Evolutionary conservation across 2,113 vertebrate species (phyloP).

Genomic region (Herpetotheres cachinnans): DNA sequence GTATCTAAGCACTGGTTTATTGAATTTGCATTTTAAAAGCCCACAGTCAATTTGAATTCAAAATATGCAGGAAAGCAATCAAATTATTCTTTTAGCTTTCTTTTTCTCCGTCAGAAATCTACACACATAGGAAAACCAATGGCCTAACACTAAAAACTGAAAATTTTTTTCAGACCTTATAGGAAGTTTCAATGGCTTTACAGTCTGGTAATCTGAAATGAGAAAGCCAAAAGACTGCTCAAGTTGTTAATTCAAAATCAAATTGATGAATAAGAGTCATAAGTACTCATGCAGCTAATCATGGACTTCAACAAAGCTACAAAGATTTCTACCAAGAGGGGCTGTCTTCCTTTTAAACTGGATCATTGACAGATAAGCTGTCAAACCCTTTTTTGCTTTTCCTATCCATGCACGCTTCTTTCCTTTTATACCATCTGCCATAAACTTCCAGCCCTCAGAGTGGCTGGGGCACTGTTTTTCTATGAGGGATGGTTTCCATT

Average conservation of each 20-base stretch:
- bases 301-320: not conserved
- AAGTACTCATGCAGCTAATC: not conserved
- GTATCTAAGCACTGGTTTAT: not conserved
- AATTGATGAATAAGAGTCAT: not conserved
- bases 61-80: not conserved
- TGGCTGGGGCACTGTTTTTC: not conserved
- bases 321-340: not conserved
- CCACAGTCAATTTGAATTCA: not conserved
- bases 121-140: not conserved
- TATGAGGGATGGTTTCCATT: not conserved
- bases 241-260: not conserved
- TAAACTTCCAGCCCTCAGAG: not conserved
- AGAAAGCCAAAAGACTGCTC: not conserved
- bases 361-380: not conserved
- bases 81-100: not conserved
- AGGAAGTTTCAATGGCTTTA: not conserved
- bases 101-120: not conserved
- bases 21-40: conserved; percentile 10
- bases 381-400: not conserved
- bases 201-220: not conserved
- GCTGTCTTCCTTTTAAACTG: not conserved
- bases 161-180: not conserved
- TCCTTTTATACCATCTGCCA: not conserved
- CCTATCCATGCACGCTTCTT: not conserved
- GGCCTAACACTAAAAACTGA: not conserved